Percentiles rank a stretch among this genome's conserved stretches.
phyloP scores from a whole-genome alignment of 2,888 invertebrate species.

The Meiosimyza decipiens region DNA sequence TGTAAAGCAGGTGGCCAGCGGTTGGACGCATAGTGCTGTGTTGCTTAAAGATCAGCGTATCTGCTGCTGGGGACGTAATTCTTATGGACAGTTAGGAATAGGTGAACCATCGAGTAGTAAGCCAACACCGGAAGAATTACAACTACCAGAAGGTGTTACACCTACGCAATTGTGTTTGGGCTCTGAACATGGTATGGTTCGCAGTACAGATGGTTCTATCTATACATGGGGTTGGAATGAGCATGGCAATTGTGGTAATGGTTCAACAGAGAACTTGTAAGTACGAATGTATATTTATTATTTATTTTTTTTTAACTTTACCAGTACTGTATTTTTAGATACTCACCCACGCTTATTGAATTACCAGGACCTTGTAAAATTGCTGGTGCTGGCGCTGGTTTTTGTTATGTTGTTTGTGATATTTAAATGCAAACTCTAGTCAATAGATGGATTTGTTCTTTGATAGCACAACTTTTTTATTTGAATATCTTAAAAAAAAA shows the following conservation, averaged over 20 bases:
- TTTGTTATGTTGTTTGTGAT: slow-evolving; percentile 62
- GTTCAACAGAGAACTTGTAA: slow-evolving; percentile 65
- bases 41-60: slow-evolving; percentile 73
- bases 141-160: slow-evolving; percentile 47
- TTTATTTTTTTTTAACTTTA: slow-evolving; percentile 33
- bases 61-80: slow-evolving; percentile 84
- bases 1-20: slow-evolving; percentile 71
- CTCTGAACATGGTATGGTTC: slow-evolving; percentile 82
- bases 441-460: not conserved
- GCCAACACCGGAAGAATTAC: slow-evolving; percentile 56
- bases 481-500: not conserved
- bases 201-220: slow-evolving; percentile 74
- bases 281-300: slow-evolving; percentile 12
- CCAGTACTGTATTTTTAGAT: slow-evolving; percentile 47
- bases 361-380: slow-evolving; percentile 56
- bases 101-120: slow-evolving; percentile 59
- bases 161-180: slow-evolving; percentile 70
- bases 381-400: slow-evolving; percentile 63
- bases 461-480: not conserved
- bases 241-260: slow-evolving; percentile 85
- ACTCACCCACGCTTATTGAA: slow-evolving; percentile 53
- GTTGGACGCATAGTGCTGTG: slow-evolving; percentile 83
- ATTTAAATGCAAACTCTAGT: not conserved
- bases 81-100: slow-evolving; percentile 80
- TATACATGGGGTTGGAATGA: slow-evolving; percentile 93